Percentiles rank a stretch among this genome's conserved stretches.
These are phyloP conservation scores for Tinea pellionella DNA, from an alignment of 2,888 invertebrate genomes.

Conservation along the genomic window DNA sequence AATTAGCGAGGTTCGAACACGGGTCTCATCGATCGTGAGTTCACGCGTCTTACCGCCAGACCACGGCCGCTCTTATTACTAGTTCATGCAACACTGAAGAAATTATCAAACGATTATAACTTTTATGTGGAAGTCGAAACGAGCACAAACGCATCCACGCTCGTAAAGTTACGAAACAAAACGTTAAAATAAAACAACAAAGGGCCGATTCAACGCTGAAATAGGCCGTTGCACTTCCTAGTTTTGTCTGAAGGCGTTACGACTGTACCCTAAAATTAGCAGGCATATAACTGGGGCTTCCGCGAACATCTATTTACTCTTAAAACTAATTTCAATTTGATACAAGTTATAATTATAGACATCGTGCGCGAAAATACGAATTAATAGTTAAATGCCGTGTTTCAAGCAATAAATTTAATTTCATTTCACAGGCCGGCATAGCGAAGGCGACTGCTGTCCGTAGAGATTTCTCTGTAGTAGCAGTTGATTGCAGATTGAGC, in stretches of 20 bases:
- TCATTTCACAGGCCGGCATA: too few species aligned
- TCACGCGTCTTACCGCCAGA: too few species aligned
- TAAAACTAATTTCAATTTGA: neutral
- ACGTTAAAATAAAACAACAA: neutral
- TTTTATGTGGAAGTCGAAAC: neutral
- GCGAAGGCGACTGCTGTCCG: too few species aligned
- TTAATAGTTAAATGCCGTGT: neutral
- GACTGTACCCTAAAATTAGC: neutral
- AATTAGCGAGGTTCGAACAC: too few species aligned
- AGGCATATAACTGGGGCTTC: neutral
- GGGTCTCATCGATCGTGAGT: too few species aligned
- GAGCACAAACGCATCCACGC: neutral
- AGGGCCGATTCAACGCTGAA: neutral
- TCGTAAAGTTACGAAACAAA: neutral
- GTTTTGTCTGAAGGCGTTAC: neutral
- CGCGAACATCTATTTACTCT: neutral
- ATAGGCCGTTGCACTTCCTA: neutral
- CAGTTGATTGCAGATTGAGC: too few species aligned
- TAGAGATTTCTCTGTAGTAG: too few species aligned
- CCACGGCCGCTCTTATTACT: too few species aligned
- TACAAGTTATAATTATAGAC: neutral
- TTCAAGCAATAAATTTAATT: too few species aligned
- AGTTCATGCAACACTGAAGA: neutral
- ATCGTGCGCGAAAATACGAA: too few species aligned
- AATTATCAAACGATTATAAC: neutral